Conservation (phyloP, 2,797 vertebrate species). For the Sarcophilus harrisii region DNA sequence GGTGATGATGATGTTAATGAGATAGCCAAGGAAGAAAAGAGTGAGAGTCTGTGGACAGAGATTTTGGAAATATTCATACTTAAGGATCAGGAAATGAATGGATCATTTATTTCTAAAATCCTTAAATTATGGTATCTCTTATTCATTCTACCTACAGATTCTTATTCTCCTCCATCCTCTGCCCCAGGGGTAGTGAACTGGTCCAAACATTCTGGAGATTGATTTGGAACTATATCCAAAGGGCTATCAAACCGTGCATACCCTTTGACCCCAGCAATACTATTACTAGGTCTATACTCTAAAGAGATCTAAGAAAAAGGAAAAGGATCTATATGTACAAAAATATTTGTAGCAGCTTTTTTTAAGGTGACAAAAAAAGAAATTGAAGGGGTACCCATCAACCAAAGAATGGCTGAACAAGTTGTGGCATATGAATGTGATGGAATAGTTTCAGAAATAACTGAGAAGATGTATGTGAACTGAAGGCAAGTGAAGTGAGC, state of each 20-base stretch:
- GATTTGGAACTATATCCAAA: not conserved
- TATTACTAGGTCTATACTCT: not conserved
- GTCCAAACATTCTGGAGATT: not conserved
- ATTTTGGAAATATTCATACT: not conserved
- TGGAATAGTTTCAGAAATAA: not conserved
- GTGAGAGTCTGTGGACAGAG: too few species aligned
- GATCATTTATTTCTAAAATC: not conserved
- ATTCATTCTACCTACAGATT: not conserved
- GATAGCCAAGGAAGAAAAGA: too few species aligned
- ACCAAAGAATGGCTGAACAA: not conserved
- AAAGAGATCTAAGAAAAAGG: not conserved
- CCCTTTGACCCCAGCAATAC: not conserved
- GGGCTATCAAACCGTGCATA: not conserved
- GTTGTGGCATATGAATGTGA: not conserved
- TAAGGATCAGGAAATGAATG: not conserved
- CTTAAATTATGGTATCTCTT: not conserved
- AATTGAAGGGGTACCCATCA: not conserved
- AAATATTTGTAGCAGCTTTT: not conserved
- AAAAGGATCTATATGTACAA: not conserved
- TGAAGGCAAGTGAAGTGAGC: not conserved
- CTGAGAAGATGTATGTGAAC: not conserved
- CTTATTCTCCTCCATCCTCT: not conserved
- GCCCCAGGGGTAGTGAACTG: not conserved
- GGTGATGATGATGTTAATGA: too few species aligned
- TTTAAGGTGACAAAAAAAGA: not conserved